phyloP scores from a whole-genome alignment of 2,888 invertebrate genomes.

The Arge pagana region DNA sequence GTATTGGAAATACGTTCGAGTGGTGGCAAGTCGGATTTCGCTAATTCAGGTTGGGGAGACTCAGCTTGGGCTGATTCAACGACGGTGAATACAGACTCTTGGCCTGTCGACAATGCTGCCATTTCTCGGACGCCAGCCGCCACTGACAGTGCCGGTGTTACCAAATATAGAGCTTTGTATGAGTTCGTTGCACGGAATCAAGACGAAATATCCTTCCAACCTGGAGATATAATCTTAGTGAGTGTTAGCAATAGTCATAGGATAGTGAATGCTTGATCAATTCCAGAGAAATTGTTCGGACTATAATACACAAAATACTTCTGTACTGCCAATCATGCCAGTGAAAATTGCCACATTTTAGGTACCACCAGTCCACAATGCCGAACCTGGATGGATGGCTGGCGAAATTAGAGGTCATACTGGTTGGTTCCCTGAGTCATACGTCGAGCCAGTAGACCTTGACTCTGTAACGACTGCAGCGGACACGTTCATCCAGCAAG shows the following conservation, averaged over 20 bases:
- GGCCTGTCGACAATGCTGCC: conserved; percentile 42
- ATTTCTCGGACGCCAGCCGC: conserved; percentile 47
- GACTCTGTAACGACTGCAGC: conserved; percentile 53
- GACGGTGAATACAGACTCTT: conserved; percentile 47
- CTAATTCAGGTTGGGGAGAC: conserved; percentile 67
- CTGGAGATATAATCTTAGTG: conserved; percentile 89
- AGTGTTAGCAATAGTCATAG: no score
- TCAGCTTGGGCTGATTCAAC: conserved; percentile 63
- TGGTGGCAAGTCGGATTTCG: conserved; percentile 58
- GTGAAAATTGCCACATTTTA: no score
- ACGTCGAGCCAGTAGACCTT: conserved; percentile 77
- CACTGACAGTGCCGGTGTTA: conserved; percentile 59
- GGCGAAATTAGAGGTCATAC: conserved; percentile 88
- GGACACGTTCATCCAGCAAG: conserved; percentile 54
- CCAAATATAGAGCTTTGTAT: conserved; percentile 87
- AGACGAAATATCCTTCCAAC: conserved; percentile 92
- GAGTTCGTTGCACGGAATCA: conserved; percentile 90
- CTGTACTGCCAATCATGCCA: no score
- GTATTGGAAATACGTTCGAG: conserved; percentile 64
- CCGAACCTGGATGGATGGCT: conserved; percentile 97
- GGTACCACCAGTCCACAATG: conserved; percentile 77
- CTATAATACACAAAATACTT: no score
- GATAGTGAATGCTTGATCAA: no score
- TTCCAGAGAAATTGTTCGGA: no score
- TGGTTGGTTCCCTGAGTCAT: conserved; percentile 97